A percentile compares a stretch with the other conserved stretches of the same genome.
These are phyloP conservation scores for Solen grandis DNA, from an alignment of 1,140 invertebrate species.

Conservation along the genomic window DNA sequence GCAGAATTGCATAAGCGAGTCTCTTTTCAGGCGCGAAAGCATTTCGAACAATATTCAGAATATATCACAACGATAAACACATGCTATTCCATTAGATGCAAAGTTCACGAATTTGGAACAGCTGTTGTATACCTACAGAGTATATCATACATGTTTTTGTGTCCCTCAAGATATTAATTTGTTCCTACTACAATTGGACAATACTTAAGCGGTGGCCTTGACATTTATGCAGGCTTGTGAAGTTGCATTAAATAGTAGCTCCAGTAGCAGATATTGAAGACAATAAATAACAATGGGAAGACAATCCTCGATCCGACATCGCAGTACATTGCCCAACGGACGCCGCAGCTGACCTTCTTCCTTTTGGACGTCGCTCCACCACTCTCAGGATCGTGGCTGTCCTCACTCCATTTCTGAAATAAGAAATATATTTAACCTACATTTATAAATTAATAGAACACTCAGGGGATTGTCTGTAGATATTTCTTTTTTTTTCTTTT, in stretches of 20 bases:
- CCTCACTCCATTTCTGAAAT: not conserved
- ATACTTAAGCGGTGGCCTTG: too few species aligned
- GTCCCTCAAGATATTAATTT: too few species aligned
- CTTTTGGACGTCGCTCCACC: constrained; percentile 42
- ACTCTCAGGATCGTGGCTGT: constrained; percentile 42
- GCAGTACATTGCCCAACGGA: constrained; percentile 74
- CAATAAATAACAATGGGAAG: constrained; percentile 82
- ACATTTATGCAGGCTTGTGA: too few species aligned
- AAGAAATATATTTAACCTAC: constrained; percentile 3
- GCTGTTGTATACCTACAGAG: too few species aligned
- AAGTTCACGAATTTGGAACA: too few species aligned
- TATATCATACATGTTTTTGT: too few species aligned
- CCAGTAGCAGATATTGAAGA: constrained; percentile 85
- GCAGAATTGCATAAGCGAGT: too few species aligned
- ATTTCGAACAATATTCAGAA: too few species aligned
- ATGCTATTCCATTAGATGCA: too few species aligned
- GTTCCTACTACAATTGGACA: too few species aligned
- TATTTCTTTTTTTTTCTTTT: not conserved
- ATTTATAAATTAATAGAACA: not conserved
- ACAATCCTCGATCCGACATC: constrained; percentile 82
- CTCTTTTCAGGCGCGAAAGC: too few species aligned
- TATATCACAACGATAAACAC: too few species aligned
- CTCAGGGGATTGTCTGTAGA: not conserved
- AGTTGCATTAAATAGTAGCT: constrained; percentile 76
- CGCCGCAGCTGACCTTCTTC: constrained; percentile 59